Evolutionary conservation across 2,113 vertebrate genomes (phyloP).

Genomic region (Nycticorax nycticorax): DNA sequence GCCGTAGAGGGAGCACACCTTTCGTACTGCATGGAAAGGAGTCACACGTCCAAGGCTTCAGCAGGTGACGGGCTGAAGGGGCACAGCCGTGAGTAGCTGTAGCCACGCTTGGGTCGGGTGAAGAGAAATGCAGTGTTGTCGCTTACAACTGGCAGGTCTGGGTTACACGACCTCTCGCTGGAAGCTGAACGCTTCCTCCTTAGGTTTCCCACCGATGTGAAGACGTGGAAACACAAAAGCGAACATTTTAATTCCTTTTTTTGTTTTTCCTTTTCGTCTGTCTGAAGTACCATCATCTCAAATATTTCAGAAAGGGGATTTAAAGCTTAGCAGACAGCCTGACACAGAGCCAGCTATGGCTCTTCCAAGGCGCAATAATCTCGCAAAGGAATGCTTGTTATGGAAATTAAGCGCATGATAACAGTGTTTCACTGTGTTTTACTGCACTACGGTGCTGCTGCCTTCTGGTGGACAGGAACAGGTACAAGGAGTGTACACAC

Average conservation of each 20-base stretch:
- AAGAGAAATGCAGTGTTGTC: background rate
- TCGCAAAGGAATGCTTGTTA: background rate
- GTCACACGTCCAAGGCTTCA: accelerated
- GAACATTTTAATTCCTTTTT: background rate
- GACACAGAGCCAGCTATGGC: background rate
- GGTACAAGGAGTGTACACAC: accelerated
- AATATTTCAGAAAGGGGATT: background rate
- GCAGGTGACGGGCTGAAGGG: background rate
- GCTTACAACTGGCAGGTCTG: background rate
- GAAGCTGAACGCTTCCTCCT: background rate
- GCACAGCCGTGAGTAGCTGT: accelerated
- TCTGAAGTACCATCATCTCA: background rate
- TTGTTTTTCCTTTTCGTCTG: background rate
- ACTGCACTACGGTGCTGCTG: background rate
- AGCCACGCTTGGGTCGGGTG: background rate
- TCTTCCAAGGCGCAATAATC: background rate
- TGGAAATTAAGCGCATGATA: background rate
- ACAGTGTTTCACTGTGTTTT: background rate
- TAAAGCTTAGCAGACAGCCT: background rate
- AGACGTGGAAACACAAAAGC: background rate
- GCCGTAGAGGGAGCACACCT: background rate
- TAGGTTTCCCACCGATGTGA: background rate
- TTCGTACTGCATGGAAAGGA: background rate
- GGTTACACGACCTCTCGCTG: background rate
- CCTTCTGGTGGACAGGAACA: background rate